A percentile compares a stretch with the other conserved stretches of the same genome.
These are phyloP conservation scores for Hippocampus barbouri DNA, from an alignment of 2,113 vertebrate species.

Conservation along the genomic window DNA sequence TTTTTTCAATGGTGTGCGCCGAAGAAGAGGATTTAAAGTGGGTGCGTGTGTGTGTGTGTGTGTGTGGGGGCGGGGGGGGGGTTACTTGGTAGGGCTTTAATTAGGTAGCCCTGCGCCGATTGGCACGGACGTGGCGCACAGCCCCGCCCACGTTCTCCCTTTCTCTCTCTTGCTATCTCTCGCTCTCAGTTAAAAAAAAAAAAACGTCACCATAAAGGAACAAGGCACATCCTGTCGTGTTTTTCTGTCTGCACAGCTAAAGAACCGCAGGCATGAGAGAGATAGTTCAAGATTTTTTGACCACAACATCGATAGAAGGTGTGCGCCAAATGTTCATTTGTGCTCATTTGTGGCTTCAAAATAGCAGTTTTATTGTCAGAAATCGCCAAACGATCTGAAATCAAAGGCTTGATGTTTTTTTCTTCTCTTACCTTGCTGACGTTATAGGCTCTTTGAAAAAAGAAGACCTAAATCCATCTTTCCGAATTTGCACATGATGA, in stretches of 20 bases:
- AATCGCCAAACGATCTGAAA: too few species aligned
- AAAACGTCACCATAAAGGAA: not conserved
- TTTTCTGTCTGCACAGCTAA: too few species aligned
- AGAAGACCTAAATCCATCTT: too few species aligned
- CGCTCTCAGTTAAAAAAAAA: not conserved
- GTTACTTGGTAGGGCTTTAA: conserved; percentile 72
- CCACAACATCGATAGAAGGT: not conserved
- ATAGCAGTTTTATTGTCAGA: not conserved
- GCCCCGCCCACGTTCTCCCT: conserved; percentile 23
- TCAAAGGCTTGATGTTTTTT: too few species aligned
- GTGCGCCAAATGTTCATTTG: not conserved
- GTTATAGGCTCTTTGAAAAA: too few species aligned
- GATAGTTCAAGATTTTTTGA: not conserved
- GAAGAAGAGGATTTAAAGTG: conserved; percentile 37
- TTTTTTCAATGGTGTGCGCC: not conserved
- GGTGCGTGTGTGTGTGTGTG: conserved; percentile 37
- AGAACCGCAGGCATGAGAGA: not conserved
- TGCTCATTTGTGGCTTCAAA: not conserved
- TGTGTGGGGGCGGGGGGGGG: conserved; percentile 36
- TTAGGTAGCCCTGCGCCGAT: conserved; percentile 66
- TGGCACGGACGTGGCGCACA: conserved; percentile 59
- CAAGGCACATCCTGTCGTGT: not conserved
- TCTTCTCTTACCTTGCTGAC: too few species aligned
- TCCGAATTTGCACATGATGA: too few species aligned
- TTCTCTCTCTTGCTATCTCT: conserved; percentile 7